A percentile compares a stretch with the other conserved stretches of the same genome.
phyloP scores from a whole-genome alignment of 2,797 vertebrate genomes.

The Pseudopleuronectes americanus region DNA sequence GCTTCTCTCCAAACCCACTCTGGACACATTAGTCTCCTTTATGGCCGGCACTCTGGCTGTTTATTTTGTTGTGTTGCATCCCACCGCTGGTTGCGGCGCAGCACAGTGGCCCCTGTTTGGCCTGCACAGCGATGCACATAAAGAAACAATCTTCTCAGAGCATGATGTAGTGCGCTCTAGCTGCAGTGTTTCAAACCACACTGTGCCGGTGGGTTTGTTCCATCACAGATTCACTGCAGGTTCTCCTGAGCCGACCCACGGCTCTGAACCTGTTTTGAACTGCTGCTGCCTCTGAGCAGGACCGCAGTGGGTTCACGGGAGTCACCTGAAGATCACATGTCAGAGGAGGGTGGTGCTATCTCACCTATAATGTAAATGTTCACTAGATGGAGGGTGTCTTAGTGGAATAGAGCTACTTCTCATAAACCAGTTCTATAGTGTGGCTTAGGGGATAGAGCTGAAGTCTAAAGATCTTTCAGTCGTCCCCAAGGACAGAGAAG shows the following conservation, averaged over 20 bases:
- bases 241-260: constrained; percentile 12
- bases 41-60: constrained; percentile 29
- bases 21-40: constrained; percentile 68
- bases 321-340: neutral
- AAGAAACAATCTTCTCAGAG: constrained; percentile 39
- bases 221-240: constrained; percentile 37
- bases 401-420: neutral
- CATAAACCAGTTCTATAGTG: neutral
- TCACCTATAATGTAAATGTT: neutral
- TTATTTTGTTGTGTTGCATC: constrained; percentile 38
- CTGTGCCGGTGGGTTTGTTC: constrained; percentile 42
- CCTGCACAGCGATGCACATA: constrained; percentile 47
- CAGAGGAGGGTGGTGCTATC: no score
- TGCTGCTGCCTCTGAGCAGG: constrained; percentile 18
- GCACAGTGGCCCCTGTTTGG: constrained; percentile 47
- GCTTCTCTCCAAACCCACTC: constrained; percentile 47
- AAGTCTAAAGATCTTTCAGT: neutral
- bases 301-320: neutral
- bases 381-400: neutral
- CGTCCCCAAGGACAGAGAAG: neutral
- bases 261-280: constrained; percentile 23
- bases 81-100: constrained; percentile 46
- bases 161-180: constrained; percentile 33
- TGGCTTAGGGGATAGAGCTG: neutral
- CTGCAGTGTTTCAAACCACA: constrained; percentile 12